Base-by-base conservation (phyloP, 2,113 vertebrate genomes). In the Alectura lathami region DNA sequence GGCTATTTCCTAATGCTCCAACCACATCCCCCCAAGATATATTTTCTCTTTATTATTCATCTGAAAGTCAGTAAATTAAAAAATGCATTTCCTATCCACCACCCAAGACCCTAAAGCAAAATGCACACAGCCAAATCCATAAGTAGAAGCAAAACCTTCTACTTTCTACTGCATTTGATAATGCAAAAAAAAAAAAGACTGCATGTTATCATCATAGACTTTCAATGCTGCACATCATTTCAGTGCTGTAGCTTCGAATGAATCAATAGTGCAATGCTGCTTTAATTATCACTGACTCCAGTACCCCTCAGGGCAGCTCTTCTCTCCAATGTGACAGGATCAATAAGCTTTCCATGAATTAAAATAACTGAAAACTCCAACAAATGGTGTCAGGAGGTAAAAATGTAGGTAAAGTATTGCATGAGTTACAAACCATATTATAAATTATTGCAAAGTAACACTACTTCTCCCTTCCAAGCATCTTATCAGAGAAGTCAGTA, bases 241-340 rank as follows among this genome's bases (percentile, higher is more conserved):
- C 85, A 86, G 81, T 40, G 54, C 9, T 76, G 50, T 26, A 92
- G 64, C 63, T 73, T 83, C 63, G 48, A 38, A 93, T 66, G 77
- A 96, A 95, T 93, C 94, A 93, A 92, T 87, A 85, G 30, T 45
- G 30, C 48, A 86, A 90, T 77, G 40, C 73, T 91, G 75, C 75
- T 93, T 91, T 95, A 91, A 96, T 97, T 97, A 96, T 56, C 67
- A 89, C 69, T 86, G 91, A 43, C 69, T 92, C 86, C 82, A 86
- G 56, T 57, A 76, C 87, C 66, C 77, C 89, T 76, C 18, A 1
- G 5, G 88, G 60, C 82, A 72, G 32, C 22, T 89, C 60, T 72
- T 59, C 93, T 64, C 89, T 67, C 79, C 81, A 54, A 8, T 21
- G 40, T 72, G 54, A 89, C 68, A 79, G 66, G 80, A 92, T 96